Conservation (phyloP, 1,140 invertebrate genomes). For the Caenorhabditis inopinata region DNA sequence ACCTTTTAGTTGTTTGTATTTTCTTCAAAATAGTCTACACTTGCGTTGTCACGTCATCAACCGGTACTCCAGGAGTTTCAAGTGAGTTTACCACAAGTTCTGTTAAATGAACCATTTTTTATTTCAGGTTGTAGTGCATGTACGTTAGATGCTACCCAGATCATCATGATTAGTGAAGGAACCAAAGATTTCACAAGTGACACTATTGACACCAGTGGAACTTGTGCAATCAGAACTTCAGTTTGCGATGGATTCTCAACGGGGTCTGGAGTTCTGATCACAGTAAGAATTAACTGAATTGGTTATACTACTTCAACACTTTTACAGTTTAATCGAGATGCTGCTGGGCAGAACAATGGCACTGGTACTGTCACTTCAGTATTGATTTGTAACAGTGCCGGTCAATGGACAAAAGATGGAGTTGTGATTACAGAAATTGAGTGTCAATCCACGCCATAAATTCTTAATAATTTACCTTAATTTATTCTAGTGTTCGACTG, state of each 20-base stretch:
- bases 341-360: background rate
- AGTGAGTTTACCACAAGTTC: background rate
- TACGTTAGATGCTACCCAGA: background rate
- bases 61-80: background rate
- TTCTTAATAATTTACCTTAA: too few species aligned
- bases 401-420: background rate
- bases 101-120: background rate
- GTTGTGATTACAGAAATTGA: background rate
- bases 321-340: background rate
- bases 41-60: background rate
- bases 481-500: too few species aligned
- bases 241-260: conserved; percentile 14
- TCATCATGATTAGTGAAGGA: background rate
- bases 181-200: conserved; percentile 18
- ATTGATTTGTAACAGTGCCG: background rate
- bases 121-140: background rate
- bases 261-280: background rate
- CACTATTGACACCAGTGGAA: background rate
- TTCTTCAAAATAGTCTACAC: background rate
- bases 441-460: background rate
- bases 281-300: background rate
- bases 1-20: background rate
- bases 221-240: background rate
- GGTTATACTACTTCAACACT: background rate
- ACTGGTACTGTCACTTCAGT: background rate